Evolutionary conservation across 53 echinoderm and acorn worm species (phyloP).

Genomic region (Apostichopus leukothele): DNA sequence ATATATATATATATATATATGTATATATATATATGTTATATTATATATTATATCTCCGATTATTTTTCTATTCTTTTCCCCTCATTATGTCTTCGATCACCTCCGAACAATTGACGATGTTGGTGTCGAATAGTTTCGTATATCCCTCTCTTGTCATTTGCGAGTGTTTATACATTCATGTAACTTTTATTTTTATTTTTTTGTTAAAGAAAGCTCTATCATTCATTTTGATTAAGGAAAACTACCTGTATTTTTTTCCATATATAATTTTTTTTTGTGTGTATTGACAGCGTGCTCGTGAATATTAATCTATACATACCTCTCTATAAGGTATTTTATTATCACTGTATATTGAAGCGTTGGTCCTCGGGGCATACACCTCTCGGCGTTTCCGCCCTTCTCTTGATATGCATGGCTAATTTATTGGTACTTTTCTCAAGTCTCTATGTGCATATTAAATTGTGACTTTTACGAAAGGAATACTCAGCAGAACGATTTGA

Average conservation of each 20-base stretch:
- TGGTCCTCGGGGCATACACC: not conserved
- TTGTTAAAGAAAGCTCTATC: too few species aligned
- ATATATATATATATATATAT: too few species aligned
- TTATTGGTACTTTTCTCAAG: not conserved
- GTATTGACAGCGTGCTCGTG: not conserved
- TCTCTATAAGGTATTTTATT: not conserved
- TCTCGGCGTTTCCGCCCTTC: not conserved
- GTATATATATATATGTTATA: too few species aligned
- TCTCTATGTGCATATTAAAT: not conserved
- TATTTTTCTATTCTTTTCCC: too few species aligned
- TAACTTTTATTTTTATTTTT: too few species aligned
- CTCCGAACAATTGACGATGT: too few species aligned
- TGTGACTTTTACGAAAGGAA: not conserved
- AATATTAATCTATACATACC: not conserved
- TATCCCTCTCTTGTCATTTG: too few species aligned
- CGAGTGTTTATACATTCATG: too few species aligned
- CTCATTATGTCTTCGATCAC: too few species aligned
- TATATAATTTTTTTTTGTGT: not conserved
- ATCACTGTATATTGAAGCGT: not conserved
- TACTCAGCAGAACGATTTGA: not conserved
- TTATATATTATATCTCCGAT: too few species aligned
- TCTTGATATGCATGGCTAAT: not conserved
- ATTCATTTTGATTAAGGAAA: too few species aligned
- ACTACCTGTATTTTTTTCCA: not conserved
- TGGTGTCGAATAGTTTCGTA: too few species aligned